phyloP scores from a whole-genome alignment of 2,888 invertebrate genomes.

The Anthrax anthrax region DNA sequence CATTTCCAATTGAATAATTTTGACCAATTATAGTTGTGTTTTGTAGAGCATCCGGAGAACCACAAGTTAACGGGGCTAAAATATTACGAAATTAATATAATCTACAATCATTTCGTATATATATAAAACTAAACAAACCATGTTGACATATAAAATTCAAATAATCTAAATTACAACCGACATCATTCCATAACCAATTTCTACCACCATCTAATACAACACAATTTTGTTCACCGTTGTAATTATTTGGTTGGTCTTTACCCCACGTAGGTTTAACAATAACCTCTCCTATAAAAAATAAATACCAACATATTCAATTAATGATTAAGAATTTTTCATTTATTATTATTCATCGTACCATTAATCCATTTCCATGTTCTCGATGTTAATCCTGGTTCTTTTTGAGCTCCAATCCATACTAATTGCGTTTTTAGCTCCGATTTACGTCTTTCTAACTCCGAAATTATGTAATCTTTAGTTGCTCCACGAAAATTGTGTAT shows the following conservation, averaged over 20 bases:
- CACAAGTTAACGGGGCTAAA: conserved; percentile 69
- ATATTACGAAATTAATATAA: too few relatives aligned
- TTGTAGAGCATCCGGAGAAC: conserved; percentile 70
- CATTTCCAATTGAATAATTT: conserved; percentile 52
- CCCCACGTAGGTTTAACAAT: conserved; percentile 77
- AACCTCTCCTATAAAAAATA: conserved; percentile 49
- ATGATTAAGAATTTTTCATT: too few relatives aligned
- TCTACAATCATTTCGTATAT: conserved; percentile 11
- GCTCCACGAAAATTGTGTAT: conserved; percentile 32
- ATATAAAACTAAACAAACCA: conserved; percentile 37
- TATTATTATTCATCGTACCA: conserved; percentile 54
- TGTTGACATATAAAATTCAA: conserved; percentile 88
- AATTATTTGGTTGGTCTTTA: conserved; percentile 88
- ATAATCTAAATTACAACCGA: conserved; percentile 85
- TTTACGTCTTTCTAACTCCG: conserved; percentile 69
- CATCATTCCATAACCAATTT: conserved; percentile 88
- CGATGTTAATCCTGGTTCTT: conserved; percentile 68
- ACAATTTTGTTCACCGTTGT: conserved; percentile 90
- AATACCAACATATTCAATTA: too few relatives aligned
- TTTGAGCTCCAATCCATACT: conserved; percentile 84
- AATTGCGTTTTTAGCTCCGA: conserved; percentile 67
- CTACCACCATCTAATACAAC: conserved; percentile 84
- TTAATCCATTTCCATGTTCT: conserved; percentile 84
- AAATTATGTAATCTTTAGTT: conserved; percentile 40
- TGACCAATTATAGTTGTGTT: conserved; percentile 68